Conservation (phyloP, 2,113 vertebrate species). For the Cromileptes altivelis region DNA sequence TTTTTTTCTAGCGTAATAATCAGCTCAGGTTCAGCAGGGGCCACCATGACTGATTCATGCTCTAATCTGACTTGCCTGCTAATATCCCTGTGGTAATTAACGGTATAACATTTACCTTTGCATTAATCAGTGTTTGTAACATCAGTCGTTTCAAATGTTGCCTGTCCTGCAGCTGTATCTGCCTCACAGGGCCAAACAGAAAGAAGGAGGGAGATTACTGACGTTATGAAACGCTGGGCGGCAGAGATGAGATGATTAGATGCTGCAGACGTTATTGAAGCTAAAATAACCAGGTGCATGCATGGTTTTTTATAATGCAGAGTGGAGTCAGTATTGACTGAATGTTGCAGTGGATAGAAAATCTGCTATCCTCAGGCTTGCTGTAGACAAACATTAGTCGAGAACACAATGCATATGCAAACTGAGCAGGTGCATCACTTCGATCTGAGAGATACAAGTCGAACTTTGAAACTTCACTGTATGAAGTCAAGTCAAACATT, state of each 20-base stretch:
- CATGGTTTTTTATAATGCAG: not conserved
- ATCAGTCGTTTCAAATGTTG: slow-evolving; percentile 58
- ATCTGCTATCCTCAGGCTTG: not conserved
- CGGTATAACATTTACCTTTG: slow-evolving; percentile 61
- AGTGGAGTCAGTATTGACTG: not conserved
- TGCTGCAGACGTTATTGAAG: slow-evolving; percentile 38
- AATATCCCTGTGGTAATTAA: slow-evolving; percentile 62
- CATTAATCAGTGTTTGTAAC: slow-evolving; percentile 58
- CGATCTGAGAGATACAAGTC: not conserved
- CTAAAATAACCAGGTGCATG: slow-evolving; percentile 43
- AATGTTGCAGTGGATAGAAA: not conserved
- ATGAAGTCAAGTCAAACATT: not conserved
- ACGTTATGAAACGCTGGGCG: slow-evolving; percentile 23
- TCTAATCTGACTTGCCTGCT: slow-evolving; percentile 47
- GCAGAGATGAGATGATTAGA: slow-evolving; percentile 56
- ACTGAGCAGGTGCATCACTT: slow-evolving; percentile 1
- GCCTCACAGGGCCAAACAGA: slow-evolving; percentile 33
- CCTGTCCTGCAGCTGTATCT: slow-evolving; percentile 36
- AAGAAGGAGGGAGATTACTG: slow-evolving; percentile 25
- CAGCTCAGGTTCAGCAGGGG: slow-evolving; percentile 18
- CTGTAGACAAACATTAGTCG: slow-evolving; percentile 2
- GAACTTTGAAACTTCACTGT: slow-evolving; percentile 22
- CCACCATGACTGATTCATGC: slow-evolving; percentile 38
- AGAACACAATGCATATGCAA: not conserved
- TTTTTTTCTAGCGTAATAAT: not conserved